phyloP scores from a whole-genome alignment of 2,797 vertebrate species.

The Micromesistius poutassou region DNA sequence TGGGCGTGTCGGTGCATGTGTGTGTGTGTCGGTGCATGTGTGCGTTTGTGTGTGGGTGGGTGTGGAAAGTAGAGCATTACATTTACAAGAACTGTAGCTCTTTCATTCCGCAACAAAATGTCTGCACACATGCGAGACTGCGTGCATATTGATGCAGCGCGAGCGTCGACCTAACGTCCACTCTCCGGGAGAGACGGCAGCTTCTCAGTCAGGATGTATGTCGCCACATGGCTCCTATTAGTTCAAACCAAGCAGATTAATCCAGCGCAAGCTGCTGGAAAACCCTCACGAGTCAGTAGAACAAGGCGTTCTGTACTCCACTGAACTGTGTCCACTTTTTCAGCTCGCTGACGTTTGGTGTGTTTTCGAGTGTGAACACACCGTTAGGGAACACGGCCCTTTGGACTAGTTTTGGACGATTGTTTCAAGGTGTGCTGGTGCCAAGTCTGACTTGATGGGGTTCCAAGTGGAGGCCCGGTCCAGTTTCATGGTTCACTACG shows the following conservation, averaged over 20 bases:
- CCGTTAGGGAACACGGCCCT: not conserved
- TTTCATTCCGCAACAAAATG: not conserved
- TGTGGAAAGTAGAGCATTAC: not conserved
- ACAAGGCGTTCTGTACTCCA: slow-evolving; percentile 33
- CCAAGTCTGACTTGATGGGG: no score
- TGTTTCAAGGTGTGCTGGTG: not conserved
- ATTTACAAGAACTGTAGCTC: not conserved
- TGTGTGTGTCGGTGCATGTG: no score
- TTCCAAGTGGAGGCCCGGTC: not conserved
- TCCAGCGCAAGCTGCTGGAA: slow-evolving; percentile 55
- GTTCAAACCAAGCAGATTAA: slow-evolving; percentile 48
- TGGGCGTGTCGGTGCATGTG: no score
- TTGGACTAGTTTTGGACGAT: not conserved
- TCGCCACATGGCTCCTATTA: slow-evolving; percentile 56
- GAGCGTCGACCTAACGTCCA: not conserved
- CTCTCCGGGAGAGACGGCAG: slow-evolving; percentile 30
- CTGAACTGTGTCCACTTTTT: slow-evolving; percentile 24
- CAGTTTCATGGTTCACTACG: not conserved
- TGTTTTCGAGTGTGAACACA: not conserved
- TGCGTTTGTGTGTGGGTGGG: no score
- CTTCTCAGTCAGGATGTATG: slow-evolving; percentile 44
- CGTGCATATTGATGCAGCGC: slow-evolving; percentile 5
- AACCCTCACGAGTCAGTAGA: slow-evolving; percentile 55
- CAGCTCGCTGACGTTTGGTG: slow-evolving; percentile 18
- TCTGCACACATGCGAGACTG: no score